Base-by-base conservation (phyloP, 2,797 vertebrate genomes). In the Gambelia wislizenii region DNA sequence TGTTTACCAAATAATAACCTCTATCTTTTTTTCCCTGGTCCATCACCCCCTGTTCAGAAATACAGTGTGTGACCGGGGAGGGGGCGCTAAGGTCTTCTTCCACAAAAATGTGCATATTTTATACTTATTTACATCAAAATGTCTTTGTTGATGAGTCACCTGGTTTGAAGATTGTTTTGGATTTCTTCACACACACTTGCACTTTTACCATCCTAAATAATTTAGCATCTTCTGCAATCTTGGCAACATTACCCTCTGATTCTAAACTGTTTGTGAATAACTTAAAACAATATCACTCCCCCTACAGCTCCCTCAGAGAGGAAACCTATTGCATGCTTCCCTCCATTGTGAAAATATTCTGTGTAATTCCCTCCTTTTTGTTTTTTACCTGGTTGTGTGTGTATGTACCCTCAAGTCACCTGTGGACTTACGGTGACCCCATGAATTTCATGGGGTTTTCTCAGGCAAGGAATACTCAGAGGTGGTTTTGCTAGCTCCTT, bases 161-260 rank as follows among this genome's bases (percentile, higher is more conserved):
- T 25, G 69, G n/a, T 79, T 87, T 54, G 76, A 44, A 79, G 12
- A n/a, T 61, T 77, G 14, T 47, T 49, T 27, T 36, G 13, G 44
- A 64, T 16, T 49, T 69, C 30, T 67, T 79, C 54, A 78, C 47
- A 67, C 42, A n/a, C n/a, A 69, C 13, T 64, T 67, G 22, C 22
- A 22, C 67, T 79, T 86, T 69, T 6, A 16, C 75, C 33, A 79
- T 12, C 75, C 77, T 86, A n/a, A 86, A 86, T 77, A 86, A 86
- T 86, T 67, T 79, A 52, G 22, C 78, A 47, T 86, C 44, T n/a
- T 86, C 13, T 69, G 61, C 75, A 69, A 79, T 36, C n/a, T 54
- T 69, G 44, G 13, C n/a, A 69, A 54, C 13, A 2, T 78, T 33
- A 27, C 13, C 27, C 64, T 12, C 30, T 52, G 44, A 67, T 22